These are phyloP conservation scores for Tetropium fuscum DNA, from an alignment of 2,888 invertebrate species.

Conservation along the genomic window DNA sequence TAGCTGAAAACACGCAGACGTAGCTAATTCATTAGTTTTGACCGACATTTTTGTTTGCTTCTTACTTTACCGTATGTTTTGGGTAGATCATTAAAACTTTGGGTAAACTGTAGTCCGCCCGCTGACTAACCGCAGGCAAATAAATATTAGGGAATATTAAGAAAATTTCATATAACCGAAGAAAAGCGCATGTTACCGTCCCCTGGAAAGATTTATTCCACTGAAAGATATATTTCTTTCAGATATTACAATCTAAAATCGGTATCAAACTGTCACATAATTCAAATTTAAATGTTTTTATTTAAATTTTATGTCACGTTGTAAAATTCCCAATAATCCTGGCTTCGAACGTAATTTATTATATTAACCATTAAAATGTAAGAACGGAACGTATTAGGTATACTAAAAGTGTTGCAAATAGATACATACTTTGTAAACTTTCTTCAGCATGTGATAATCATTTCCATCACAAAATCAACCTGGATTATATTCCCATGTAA, in stretches of 20 bases:
- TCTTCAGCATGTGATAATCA: no score
- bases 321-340: conserved; percentile 25
- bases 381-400: conserved; percentile 7
- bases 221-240: conserved; percentile 32
- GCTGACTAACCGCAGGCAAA: conserved; percentile 35
- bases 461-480: no score
- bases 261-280: conserved; percentile 37
- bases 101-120: conserved; percentile 30
- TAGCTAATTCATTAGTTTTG: no score
- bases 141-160: conserved; percentile 32
- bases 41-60: no score
- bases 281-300: conserved; percentile 37
- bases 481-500: no score
- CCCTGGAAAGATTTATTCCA: conserved; percentile 26
- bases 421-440: no score
- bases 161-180: conserved; percentile 31
- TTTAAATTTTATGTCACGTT: conserved; percentile 35
- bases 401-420: conserved; percentile 25
- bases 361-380: conserved; percentile 19
- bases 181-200: conserved; percentile 28
- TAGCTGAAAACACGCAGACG: no score
- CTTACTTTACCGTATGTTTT: conserved; percentile 31
- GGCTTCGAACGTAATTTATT: conserved; percentile 17
- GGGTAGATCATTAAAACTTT: conserved; percentile 43
- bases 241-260: conserved; percentile 35